These are phyloP conservation scores for Lysandra bellargus DNA, from an alignment of 2,888 invertebrate genomes.

Conservation along the genomic window DNA sequence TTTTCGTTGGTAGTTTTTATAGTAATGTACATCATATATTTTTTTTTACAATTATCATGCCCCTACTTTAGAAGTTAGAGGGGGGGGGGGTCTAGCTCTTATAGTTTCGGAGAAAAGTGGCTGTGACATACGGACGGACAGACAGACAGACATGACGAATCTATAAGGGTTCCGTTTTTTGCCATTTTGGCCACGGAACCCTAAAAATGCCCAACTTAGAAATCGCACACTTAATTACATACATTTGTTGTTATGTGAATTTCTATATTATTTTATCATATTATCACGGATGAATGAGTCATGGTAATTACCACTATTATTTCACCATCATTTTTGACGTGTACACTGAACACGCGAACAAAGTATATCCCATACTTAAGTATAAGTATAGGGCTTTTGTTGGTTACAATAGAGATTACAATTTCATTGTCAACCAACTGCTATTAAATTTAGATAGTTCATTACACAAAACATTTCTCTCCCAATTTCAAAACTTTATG, in stretches of 20 bases:
- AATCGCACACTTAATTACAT: neutral
- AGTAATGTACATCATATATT: too few species aligned
- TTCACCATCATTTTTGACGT: constrained; percentile 18
- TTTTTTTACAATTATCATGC: too few species aligned
- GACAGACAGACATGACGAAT: too few species aligned
- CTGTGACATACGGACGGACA: too few species aligned
- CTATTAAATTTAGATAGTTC: neutral
- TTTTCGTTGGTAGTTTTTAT: too few species aligned
- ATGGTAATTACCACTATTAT: constrained; percentile 16
- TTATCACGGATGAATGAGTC: constrained; percentile 10
- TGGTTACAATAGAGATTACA: neutral
- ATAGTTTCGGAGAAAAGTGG: too few species aligned
- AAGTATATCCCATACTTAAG: neutral
- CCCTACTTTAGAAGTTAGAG: too few species aligned
- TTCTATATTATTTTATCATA: neutral
- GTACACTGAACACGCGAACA: constrained; percentile 6
- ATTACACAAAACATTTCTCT: neutral
- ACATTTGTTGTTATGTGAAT: neutral
- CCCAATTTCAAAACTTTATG: neutral
- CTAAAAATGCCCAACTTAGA: too few species aligned
- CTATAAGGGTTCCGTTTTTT: too few species aligned
- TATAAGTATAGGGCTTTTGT: neutral
- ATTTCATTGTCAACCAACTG: neutral
- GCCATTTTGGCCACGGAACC: too few species aligned
- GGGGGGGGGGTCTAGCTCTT: too few species aligned